Base-by-base conservation (phyloP, 1,140 invertebrate species). In the Musca vetustissima region DNA sequence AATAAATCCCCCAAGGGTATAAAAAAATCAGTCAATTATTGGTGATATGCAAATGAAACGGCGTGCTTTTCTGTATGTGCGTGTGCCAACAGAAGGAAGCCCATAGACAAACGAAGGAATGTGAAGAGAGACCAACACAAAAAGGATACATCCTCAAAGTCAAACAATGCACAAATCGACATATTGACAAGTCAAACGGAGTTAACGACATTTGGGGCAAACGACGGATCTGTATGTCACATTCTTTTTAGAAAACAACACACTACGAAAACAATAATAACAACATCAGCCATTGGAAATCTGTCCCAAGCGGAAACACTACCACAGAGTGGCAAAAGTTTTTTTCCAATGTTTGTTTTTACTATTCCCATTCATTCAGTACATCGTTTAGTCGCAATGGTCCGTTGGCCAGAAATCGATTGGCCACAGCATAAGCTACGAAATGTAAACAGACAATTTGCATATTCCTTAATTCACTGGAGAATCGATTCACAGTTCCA, bases 171-270 rank as follows among this genome's bases (percentile, higher is more conserved):
- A 59, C 76, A 78, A 76, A 78, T 78, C 76, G 76, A 78, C 76
- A 78, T 78, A 78, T 78, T 78, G 76, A 78, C 76, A 78, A 76
- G 76, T 75, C 76, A 78, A 78, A 78, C 74, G 76, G 76, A 78
- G 76, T 61, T 61, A 61, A 61, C 57, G 36, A 43, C 15, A 49
- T 78, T 78, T 74, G 78, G 76, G 76, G 76, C 57, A 59, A 32
- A 59, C 24, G n/a, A 17, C 17, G 36, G 1, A 61, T n/a, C 57
- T 19, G 8, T 21, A 52, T 15, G 17, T 52, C 57, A 43, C 15
- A 52, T 19, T 36, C 32, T 36, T 61, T 7, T 9, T 61, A 19
- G 55, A 28, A n/a, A 61, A 43, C 17, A 43, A 17, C 19, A 17
- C 28, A 17, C 32, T 19, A n/a, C 15, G 17, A 49, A 19, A 49